Base-by-base conservation (phyloP, 2,888 invertebrate species). In the Parochlus steinenii region DNA sequence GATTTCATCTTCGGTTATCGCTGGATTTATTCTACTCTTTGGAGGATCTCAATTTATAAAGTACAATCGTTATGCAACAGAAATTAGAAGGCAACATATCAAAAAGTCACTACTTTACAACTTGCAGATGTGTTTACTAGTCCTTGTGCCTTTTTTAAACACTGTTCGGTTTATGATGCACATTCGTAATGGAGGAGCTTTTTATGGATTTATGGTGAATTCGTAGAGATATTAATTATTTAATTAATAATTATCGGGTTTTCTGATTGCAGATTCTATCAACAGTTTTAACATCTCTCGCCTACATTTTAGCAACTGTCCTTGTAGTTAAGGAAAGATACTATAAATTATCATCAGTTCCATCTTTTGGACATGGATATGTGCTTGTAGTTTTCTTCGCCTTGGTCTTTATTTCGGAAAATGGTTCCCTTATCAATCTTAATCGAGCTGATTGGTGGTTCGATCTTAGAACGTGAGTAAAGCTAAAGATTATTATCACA, bases 371-470 rank as follows among this genome's bases (percentile, higher is more conserved):
- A 0, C 93, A 95, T 62, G 92, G 93, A 2, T 67, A 92, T 34
- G 77, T 89, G 4, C 62, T 95, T 6, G 63, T 95, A 3, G 62
- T 86, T 17, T 92, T 90, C 56, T 93, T 93, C 90, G 79, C 86
- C 0, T 55, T 87, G 48, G 72, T 80, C 12, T 86, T 92, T 52
- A 70, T 85, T 5, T 67, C 74, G 16, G 89, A 93, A 55, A 90
- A 87, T 55, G 60, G 93, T 40, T 71, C 81, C 1, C 82, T 95
- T 48, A 60, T 95, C 33, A 92, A 90, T 55, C 65, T 90, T 41
- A 74, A 74, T 44, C 80, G 82, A 51, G 69, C 77, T 46, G 74
- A 79, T 51, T 95, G 92, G 90, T 95, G 92, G 89, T 92, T 90
- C 63, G 69, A 78, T 49, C 62, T 92, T 23, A 69, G 74, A 49